These are phyloP conservation scores for Pocillopora grandis DNA, from an alignment of 92 coral and sea anemone species.

Conservation along the genomic window DNA sequence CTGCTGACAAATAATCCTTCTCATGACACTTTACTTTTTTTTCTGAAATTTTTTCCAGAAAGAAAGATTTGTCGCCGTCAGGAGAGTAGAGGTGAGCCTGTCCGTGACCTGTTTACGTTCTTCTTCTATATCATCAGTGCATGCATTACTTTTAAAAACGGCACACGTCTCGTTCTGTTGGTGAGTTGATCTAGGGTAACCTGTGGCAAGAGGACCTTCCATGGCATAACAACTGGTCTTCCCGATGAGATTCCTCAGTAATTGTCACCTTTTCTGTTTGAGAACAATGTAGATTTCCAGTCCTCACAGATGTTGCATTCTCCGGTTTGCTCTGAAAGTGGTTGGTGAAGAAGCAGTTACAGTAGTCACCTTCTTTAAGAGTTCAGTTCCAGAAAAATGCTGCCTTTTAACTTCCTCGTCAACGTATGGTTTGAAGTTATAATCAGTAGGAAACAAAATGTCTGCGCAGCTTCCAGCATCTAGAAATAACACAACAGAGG, in stretches of 20 bases:
- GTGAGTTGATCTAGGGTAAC: not conserved
- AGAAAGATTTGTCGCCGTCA: not conserved
- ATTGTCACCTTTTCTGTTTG: not conserved
- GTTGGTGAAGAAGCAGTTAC: not conserved
- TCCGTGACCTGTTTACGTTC: not conserved
- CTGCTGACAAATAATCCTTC: not conserved
- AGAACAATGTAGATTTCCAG: not conserved
- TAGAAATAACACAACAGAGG: not conserved
- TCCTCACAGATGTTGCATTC: not conserved
- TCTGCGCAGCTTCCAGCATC: constrained; percentile 17
- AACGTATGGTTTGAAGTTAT: constrained; percentile 57
- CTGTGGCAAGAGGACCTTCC: not conserved
- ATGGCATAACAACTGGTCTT: not conserved
- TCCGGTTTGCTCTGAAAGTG: not conserved
- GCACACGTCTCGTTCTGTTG: not conserved
- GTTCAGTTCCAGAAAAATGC: constrained; percentile 65
- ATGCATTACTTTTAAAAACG: not conserved
- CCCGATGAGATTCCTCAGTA: not conserved
- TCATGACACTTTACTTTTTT: not conserved
- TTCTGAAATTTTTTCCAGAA: not conserved
- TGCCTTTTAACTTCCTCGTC: constrained; percentile 59
- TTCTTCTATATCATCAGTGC: not conserved
- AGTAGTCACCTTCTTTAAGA: constrained; percentile 64
- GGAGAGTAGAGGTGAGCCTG: not conserved
- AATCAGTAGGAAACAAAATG: constrained; percentile 46